Percentiles rank a stretch among this genome's conserved stretches.
These are phyloP conservation scores for Hippocampus zosterae DNA, from an alignment of 2,113 vertebrate species.

Conservation along the genomic window DNA sequence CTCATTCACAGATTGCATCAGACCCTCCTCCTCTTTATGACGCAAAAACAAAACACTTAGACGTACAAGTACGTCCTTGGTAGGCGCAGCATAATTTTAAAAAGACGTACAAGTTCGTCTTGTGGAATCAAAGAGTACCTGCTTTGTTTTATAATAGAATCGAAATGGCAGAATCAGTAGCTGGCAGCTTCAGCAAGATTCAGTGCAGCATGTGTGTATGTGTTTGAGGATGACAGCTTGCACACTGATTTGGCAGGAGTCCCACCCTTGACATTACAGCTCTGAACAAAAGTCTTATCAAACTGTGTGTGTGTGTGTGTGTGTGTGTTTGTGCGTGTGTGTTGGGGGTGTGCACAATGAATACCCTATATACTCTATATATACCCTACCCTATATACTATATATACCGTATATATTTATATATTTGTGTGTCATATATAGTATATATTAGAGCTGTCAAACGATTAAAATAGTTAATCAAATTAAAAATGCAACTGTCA, in stretches of 20 bases:
- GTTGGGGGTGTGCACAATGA: neutral
- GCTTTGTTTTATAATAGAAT: neutral
- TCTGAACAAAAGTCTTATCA: constrained; percentile 2
- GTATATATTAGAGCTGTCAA: too few relatives aligned
- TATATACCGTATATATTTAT: neutral
- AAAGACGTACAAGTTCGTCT: too few relatives aligned
- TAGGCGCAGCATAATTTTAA: too few relatives aligned
- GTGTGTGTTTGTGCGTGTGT: constrained; percentile 7
- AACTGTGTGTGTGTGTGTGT: constrained; percentile 14
- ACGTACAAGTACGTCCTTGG: too few relatives aligned
- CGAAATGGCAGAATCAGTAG: neutral
- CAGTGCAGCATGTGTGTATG: neutral
- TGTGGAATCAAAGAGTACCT: too few relatives aligned
- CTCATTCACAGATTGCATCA: too few relatives aligned
- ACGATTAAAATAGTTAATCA: too few relatives aligned
- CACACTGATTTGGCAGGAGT: constrained; percentile 16
- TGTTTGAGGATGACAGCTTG: constrained; percentile 5
- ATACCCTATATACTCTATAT: neutral
- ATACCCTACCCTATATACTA: too few relatives aligned
- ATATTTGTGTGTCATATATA: too few relatives aligned
- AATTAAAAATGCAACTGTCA: too few relatives aligned
- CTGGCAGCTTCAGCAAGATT: neutral
- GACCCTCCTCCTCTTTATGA: too few relatives aligned
- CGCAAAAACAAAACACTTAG: too few relatives aligned
- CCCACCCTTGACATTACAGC: constrained; percentile 13